Percentiles rank a stretch among this genome's conserved stretches.
phyloP scores from a whole-genome alignment of 1,140 invertebrate species.

The Saccostrea echinata region DNA sequence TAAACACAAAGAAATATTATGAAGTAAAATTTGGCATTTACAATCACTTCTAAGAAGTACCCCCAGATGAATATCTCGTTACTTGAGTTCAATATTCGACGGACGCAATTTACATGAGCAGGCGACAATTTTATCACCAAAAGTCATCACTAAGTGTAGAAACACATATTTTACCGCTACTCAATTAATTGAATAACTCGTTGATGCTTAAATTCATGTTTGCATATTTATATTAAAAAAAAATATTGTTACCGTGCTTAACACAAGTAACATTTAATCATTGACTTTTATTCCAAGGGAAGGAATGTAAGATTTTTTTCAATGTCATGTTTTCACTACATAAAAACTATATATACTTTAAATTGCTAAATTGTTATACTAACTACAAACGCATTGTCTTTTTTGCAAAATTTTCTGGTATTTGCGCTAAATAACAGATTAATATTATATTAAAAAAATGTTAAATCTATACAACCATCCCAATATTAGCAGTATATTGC shows the following conservation, averaged over 20 bases:
- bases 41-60: conserved; percentile 32
- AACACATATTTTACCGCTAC: background rate
- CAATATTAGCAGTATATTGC: too few species aligned
- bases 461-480: too few species aligned
- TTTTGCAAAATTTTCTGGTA: too few species aligned
- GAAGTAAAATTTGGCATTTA: conserved; percentile 19
- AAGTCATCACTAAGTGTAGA: background rate
- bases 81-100: conserved; percentile 20
- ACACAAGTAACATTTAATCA: conserved; percentile 6
- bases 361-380: too few species aligned
- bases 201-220: background rate
- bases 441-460: too few species aligned
- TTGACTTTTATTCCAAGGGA: too few species aligned
- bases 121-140: background rate
- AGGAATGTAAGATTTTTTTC: too few species aligned
- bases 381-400: too few species aligned
- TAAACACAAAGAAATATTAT: conserved; percentile 36
- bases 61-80: conserved; percentile 20
- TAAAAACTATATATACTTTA: too few species aligned
- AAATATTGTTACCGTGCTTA: background rate
- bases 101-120: background rate
- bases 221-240: background rate
- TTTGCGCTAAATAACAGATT: too few species aligned
- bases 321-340: too few species aligned
- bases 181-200: conserved; percentile 16